Evolutionary conservation across 2,797 vertebrate species (phyloP), one percentile per base, ranked within the genome.

Genomic region (Periophthalmus magnuspinnatus): DNA sequence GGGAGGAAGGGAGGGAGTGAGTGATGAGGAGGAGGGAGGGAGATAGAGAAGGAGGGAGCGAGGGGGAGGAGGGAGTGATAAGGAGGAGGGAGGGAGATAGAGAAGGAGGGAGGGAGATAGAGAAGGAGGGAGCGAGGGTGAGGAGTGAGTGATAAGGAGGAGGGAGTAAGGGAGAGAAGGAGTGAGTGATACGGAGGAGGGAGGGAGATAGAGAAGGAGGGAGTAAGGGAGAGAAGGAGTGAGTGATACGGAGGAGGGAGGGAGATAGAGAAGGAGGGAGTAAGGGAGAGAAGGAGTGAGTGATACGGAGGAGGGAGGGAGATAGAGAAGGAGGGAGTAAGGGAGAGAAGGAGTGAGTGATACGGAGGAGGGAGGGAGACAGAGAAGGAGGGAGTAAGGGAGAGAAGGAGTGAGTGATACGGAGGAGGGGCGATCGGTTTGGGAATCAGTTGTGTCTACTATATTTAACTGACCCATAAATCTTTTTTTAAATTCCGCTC

Each of bases 381-480:
- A n/a, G n/a, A 80, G 87, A 82, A 77, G 80, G n/a, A n/a, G n/a
- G n/a, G n/a, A n/a, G n/a, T n/a, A n/a, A 86, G 84, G 72, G 88
- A 86, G 84, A 73, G 87, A 89, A 80, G 75, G 85, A 86, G 83
- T 83, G 84, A 90, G 86, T 88, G 85, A 86, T 56, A 6, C 83
- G 4, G 8, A 90, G 86, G 88, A 87, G 85, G 90, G 90, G 90
- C 65, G 85, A 89, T 87, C 85, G 92, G 91, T 90, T 88, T 85
- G 89, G 86, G 91, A 92, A 94, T 93, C 91, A 91, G 91, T 89
- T 91, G 92, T 90, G 91, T 89, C 87, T 93, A 92, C 94, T 95
- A 95, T 95, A 93, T 95, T 94, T 95, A 95, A 94, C 93, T 94
- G 94, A 93, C 93, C 94, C 93, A 95, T 94, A 94, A 95, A 95